Evolutionary conservation across 1,140 invertebrate species (phyloP), one percentile per base, ranked within the genome.

Genomic region (Lethrus apterus): DNA sequence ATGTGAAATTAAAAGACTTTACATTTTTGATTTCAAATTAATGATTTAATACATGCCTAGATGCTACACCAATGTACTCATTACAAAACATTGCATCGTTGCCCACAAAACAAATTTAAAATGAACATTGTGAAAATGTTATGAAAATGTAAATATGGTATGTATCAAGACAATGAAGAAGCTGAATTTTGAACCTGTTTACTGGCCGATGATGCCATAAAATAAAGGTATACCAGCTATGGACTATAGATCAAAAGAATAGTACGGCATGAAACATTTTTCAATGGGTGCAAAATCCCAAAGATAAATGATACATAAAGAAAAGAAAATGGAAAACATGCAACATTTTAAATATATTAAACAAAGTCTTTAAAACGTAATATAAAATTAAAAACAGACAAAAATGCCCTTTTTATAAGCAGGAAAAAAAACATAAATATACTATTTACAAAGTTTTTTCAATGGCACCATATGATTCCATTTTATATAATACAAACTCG

Each of bases 381-480:
- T 29, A 38, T 38, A 46, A 20, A 43, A 32, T 32, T 36, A 48
- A 57, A 54, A 55, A 57, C 44, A 53, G 52, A 55, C 50, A 56
- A 57, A 56, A 55, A 57, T 57, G 54, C 50, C 52, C 53, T 58
- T 54, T 58, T 48, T 56, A 53, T 26, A 36, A 38, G 23, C 23
- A 43, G 13, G 5, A 17, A 36, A 46, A 51, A 38, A 48, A 42
- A 48, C 15, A 42, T 43, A 48, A 26, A 48, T 33, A 32, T 42
- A 15, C 33, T 34, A 36, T 35, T 14, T 36, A 35, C 26, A 45
- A 24, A 23, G 15, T 48, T 52, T 56, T 48, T 52, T 51, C 30
- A 56, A 62, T 62, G 60, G 60, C 60, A 62, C 58, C 58, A 57
- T 62, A 44, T 57, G 60, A 62, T 62, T 62, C 60, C 56, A 57